phyloP scores from a whole-genome alignment of 1,140 invertebrate species.

The Bombus sylvicola region DNA sequence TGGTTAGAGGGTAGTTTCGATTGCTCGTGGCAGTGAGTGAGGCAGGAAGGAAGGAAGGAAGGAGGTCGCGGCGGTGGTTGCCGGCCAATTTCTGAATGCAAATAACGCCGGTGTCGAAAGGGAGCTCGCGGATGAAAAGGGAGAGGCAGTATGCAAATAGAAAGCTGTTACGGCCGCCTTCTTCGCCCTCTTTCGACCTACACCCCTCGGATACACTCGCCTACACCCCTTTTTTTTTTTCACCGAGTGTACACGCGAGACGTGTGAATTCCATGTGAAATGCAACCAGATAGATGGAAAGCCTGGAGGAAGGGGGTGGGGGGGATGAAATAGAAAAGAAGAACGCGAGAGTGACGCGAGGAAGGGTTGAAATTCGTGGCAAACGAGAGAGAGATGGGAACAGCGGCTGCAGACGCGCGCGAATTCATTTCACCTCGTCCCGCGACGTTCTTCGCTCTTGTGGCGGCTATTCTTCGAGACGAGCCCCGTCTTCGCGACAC shows the following conservation, averaged over 20 bases:
- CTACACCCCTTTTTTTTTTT: conserved; percentile 61
- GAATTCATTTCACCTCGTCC: conserved; percentile 51
- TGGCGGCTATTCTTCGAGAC: conserved; percentile 35
- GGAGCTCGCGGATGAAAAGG: conserved; percentile 66
- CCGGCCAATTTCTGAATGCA: conserved; percentile 83
- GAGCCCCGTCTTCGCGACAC: conserved; percentile 45
- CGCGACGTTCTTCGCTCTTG: conserved; percentile 54
- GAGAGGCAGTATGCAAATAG: conserved; percentile 81
- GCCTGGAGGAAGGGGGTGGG: background rate
- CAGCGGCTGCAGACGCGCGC: conserved; percentile 12
- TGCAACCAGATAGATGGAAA: conserved; percentile 54
- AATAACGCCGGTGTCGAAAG: conserved; percentile 80
- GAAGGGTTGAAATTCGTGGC: background rate
- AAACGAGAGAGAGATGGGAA: too few species aligned
- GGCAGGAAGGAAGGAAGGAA: conserved; percentile 58
- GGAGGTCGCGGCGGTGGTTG: conserved; percentile 71
- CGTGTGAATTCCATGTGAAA: conserved; percentile 72
- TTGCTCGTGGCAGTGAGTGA: background rate
- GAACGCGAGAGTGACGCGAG: too few species aligned
- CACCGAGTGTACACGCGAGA: conserved; percentile 67
- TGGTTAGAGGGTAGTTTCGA: too few species aligned
- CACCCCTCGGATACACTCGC: conserved; percentile 62
- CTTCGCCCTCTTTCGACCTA: conserved; percentile 68
- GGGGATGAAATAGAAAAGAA: background rate
- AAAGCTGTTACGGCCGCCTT: conserved; percentile 80